phyloP scores from a whole-genome alignment of 2,797 vertebrate genomes.

The Ciconia nigra region DNA sequence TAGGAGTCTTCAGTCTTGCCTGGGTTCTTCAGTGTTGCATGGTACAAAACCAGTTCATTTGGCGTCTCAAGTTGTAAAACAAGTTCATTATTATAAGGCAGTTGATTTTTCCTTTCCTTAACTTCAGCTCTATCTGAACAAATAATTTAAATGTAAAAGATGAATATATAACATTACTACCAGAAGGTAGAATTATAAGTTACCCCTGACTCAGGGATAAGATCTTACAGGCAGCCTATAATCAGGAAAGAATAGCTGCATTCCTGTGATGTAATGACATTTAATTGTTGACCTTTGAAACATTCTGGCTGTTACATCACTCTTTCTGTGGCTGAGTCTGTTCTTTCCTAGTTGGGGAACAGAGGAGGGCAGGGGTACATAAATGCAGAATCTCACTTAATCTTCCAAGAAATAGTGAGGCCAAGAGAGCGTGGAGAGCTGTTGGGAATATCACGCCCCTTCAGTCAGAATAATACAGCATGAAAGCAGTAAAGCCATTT shows the following conservation, averaged over 20 bases:
- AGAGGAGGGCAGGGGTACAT: neutral
- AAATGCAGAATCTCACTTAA: neutral
- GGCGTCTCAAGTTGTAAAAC: neutral
- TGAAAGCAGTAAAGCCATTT: neutral
- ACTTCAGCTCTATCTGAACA: neutral
- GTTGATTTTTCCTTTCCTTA: neutral
- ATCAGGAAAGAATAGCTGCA: neutral
- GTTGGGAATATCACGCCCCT: neutral
- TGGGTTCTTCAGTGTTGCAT: neutral
- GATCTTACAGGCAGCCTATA: neutral
- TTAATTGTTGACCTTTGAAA: neutral
- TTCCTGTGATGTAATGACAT: neutral
- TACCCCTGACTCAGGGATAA: neutral
- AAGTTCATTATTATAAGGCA: neutral
- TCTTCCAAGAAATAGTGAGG: neutral
- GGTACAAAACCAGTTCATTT: neutral
- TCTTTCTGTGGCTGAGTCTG: neutral
- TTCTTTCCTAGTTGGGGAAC: neutral
- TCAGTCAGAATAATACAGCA: neutral
- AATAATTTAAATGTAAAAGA: neutral
- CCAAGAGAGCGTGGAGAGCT: fast-evolving
- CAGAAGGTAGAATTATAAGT: neutral
- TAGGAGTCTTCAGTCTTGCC: neutral
- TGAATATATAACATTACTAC: neutral
- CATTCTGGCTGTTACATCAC: neutral